These are phyloP conservation scores for Cassiopea xamachana DNA, from an alignment of 30 jellyfish, hydroid and myxozoan species.

Conservation along the genomic window DNA sequence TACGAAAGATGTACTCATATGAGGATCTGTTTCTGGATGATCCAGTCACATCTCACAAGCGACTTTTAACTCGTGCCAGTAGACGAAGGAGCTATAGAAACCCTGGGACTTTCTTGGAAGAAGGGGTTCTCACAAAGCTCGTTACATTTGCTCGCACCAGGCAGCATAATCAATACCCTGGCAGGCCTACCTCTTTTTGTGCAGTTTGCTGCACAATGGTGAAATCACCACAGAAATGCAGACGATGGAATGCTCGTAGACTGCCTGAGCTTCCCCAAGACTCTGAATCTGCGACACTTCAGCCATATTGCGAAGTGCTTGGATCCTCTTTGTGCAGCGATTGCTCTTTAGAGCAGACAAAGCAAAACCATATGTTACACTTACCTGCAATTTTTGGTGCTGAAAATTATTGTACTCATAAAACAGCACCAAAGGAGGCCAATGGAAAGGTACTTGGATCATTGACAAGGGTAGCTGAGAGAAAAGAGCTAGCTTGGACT, in stretches of 20 bases:
- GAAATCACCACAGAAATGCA: slow-evolving; percentile 30
- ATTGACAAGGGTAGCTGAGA: neutral
- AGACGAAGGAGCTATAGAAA: slow-evolving; percentile 1
- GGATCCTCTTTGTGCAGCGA: slow-evolving; percentile 62
- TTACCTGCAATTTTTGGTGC: slow-evolving; percentile 39
- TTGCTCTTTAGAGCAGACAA: slow-evolving; percentile 40
- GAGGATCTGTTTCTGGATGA: slow-evolving; percentile 23
- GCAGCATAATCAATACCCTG: slow-evolving; percentile 21
- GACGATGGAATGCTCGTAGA: slow-evolving; percentile 16
- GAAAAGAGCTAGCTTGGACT: neutral
- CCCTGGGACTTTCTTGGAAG: slow-evolving; percentile 9
- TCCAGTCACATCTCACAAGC: neutral
- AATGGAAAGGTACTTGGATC: neutral
- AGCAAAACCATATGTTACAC: slow-evolving; percentile 30
- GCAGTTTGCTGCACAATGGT: slow-evolving; percentile 33
- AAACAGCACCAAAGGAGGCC: neutral
- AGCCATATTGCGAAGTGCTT: slow-evolving; percentile 57
- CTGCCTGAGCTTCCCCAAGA: slow-evolving; percentile 11
- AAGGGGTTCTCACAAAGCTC: slow-evolving; percentile 42
- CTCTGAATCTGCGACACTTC: slow-evolving; percentile 6
- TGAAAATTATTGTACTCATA: neutral
- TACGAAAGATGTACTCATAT: slow-evolving; percentile 16
- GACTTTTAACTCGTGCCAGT: slow-evolving; percentile 12
- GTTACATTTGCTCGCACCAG: slow-evolving; percentile 58
- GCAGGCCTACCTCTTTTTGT: slow-evolving; percentile 11